Evolutionary conservation across 2,888 invertebrate species (phyloP).

Genomic region (Parnassius mnemosyne): DNA sequence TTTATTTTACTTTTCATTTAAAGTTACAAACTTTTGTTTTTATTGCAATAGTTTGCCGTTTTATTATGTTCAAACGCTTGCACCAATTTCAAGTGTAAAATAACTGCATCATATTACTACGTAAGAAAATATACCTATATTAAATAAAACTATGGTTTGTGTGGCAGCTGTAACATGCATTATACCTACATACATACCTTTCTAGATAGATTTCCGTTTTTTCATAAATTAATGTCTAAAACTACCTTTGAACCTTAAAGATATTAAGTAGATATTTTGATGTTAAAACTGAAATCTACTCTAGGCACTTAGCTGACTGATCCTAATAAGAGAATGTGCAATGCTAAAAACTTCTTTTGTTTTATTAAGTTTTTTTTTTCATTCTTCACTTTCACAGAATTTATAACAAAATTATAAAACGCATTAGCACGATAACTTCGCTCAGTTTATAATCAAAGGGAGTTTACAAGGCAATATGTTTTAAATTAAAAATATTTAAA

Average conservation of each 20-base stretch:
- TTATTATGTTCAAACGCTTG: slow-evolving; percentile 39
- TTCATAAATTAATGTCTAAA: slow-evolving; percentile 20
- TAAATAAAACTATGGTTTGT: slow-evolving; percentile 61
- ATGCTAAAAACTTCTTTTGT: slow-evolving; percentile 75
- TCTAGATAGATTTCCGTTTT: slow-evolving; percentile 70
- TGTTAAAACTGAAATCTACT: slow-evolving; percentile 61
- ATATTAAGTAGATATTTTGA: not conserved
- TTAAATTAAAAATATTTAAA: slow-evolving; percentile 28
- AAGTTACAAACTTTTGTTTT: not conserved
- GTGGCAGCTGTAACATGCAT: slow-evolving; percentile 78
- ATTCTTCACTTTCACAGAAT: slow-evolving; percentile 69
- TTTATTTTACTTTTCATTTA: too few species aligned
- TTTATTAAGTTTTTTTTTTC: slow-evolving; percentile 68
- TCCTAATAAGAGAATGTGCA: slow-evolving; percentile 78
- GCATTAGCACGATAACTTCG: slow-evolving; percentile 61
- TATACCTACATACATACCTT: slow-evolving; percentile 47
- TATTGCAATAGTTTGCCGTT: not conserved
- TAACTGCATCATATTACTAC: slow-evolving; percentile 40
- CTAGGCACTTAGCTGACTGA: slow-evolving; percentile 70
- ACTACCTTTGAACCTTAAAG: not conserved
- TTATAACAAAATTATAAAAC: slow-evolving; percentile 46
- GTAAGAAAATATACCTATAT: slow-evolving; percentile 43
- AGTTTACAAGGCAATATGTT: slow-evolving; percentile 53
- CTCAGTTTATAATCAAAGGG: slow-evolving; percentile 48
- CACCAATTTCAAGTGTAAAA: slow-evolving; percentile 66